Percentiles rank a stretch among this genome's conserved stretches.
phyloP scores from a whole-genome alignment of 2,113 vertebrate genomes.

The Phocoena sinus region DNA sequence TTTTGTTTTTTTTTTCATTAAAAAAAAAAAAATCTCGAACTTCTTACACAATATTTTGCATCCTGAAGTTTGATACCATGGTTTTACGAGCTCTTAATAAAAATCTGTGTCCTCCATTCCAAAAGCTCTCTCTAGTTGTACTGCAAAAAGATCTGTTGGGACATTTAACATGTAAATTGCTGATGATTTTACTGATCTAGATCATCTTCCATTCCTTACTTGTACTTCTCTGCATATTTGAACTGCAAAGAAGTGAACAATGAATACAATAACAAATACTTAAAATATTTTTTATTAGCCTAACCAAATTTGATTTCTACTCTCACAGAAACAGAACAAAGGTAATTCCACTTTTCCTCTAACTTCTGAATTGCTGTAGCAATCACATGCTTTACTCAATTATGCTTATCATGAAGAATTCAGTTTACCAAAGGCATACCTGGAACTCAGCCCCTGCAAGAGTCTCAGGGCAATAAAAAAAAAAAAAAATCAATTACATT shows the following conservation, averaged over 20 bases:
- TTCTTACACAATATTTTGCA: neutral
- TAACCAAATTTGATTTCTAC: neutral
- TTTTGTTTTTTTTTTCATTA: neutral
- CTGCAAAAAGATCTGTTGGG: neutral
- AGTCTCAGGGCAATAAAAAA: neutral
- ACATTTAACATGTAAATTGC: neutral
- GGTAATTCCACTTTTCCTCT: neutral
- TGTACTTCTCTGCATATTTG: neutral
- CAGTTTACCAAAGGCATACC: neutral
- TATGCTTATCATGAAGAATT: neutral
- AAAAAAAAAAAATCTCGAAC: neutral
- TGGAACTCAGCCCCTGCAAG: neutral
- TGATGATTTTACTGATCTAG: neutral
- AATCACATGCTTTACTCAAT: neutral
- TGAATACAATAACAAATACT: neutral
- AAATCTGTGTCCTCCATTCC: neutral
- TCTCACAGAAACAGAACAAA: neutral
- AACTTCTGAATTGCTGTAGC: neutral
- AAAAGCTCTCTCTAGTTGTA: neutral
- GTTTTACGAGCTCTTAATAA: neutral
- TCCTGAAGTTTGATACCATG: neutral
- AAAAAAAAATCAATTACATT: neutral
- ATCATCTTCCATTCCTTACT: neutral
- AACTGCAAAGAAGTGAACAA: neutral
- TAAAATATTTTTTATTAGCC: neutral